These are phyloP conservation scores for Alviniconcha marisindica DNA, from an alignment of 1,140 invertebrate genomes.

Conservation along the genomic window DNA sequence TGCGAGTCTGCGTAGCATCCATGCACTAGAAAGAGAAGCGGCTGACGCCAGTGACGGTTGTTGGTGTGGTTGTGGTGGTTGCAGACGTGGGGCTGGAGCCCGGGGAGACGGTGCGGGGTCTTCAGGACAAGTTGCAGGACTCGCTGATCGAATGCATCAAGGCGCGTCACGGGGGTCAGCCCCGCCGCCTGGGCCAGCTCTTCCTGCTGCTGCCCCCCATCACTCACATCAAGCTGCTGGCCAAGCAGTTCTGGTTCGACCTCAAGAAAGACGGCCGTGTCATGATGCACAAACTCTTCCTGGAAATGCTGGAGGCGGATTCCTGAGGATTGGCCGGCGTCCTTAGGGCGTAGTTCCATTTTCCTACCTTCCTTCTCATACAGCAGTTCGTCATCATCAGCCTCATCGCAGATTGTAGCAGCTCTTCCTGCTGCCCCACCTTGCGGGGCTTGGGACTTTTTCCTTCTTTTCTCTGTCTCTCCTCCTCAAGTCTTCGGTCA, in stretches of 20 bases:
- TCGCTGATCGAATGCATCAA: constrained; percentile 90
- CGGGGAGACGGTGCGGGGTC: constrained; percentile 87
- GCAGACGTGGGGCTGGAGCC: constrained; percentile 91
- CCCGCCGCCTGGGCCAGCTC: constrained; percentile 86
- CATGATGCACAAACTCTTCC: constrained; percentile 96
- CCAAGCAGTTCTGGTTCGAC: constrained; percentile 92
- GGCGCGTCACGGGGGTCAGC: constrained; percentile 81
- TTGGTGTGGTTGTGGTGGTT: constrained; percentile 41
- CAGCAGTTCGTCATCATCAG: too few relatives aligned
- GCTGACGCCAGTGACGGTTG: too few relatives aligned
- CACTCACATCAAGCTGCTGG: constrained; percentile 88
- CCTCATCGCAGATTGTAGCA: too few relatives aligned
- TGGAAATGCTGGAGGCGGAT: constrained; percentile 93
- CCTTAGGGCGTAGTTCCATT: constrained; percentile 11
- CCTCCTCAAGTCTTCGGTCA: too few relatives aligned
- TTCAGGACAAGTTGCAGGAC: constrained; percentile 90
- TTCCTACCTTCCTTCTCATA: too few relatives aligned
- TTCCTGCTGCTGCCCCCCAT: constrained; percentile 92
- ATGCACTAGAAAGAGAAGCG: too few relatives aligned
- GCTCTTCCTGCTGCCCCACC: too few relatives aligned
- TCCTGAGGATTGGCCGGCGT: constrained; percentile 59
- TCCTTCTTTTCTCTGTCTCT: too few relatives aligned
- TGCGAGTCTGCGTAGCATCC: too few relatives aligned
- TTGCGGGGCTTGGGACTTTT: too few relatives aligned
- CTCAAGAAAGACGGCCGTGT: constrained; percentile 92